Conservation (phyloP, 2,888 invertebrate species). For the Nematopogon swammerdamellus region DNA sequence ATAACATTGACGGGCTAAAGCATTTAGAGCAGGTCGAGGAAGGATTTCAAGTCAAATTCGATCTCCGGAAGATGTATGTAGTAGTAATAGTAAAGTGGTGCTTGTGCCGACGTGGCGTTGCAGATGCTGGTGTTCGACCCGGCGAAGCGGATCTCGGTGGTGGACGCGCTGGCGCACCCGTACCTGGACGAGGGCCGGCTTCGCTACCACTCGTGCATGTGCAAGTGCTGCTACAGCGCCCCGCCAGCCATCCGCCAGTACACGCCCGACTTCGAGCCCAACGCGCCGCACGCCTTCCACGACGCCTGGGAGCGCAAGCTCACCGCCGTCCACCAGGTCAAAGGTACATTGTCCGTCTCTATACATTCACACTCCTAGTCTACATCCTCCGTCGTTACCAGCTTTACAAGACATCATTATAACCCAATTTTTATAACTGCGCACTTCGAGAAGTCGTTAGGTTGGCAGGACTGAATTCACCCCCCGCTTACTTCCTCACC, state of each 20-base stretch:
- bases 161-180: constrained; percentile 94
- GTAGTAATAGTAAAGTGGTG: no score
- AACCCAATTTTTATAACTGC: no score
- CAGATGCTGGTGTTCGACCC: constrained; percentile 99
- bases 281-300: constrained; percentile 87
- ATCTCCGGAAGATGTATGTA: no score
- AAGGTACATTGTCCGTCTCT: no score
- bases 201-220: constrained; percentile 99
- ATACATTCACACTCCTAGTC: not conserved
- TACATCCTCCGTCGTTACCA: not conserved
- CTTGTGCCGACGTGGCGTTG: no score
- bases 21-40: no score
- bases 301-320: constrained; percentile 97
- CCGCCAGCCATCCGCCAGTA: constrained; percentile 70
- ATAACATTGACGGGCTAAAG: no score
- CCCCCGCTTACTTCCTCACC: no score
- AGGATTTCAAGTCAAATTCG: no score
- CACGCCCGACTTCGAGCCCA: constrained; percentile 88
- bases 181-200: constrained; percentile 97
- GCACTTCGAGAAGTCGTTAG: no score
- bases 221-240: constrained; percentile 86
- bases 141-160: constrained; percentile 91
- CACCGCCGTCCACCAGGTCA: constrained; percentile 88
- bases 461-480: no score
- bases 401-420: no score